Conservation (phyloP, 1,140 invertebrate genomes). For the Leucophenga varia region DNA sequence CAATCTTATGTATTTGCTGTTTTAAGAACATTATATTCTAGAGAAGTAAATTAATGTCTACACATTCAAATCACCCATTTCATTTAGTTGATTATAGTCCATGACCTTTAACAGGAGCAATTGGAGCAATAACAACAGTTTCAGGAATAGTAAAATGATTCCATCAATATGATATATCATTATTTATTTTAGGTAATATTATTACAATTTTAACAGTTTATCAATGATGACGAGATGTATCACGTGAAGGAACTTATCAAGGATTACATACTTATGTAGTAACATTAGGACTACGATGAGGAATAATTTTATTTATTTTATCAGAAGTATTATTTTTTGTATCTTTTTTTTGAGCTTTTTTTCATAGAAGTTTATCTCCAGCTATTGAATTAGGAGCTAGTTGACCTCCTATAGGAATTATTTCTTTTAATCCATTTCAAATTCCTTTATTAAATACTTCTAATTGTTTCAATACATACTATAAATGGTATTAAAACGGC, state of each 20-base stretch:
- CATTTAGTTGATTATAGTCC: constrained; percentile 61
- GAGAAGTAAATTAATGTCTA: constrained; percentile 57
- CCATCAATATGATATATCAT: constrained; percentile 52
- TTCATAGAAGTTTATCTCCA: too few relatives aligned
- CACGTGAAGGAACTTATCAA: constrained; percentile 62
- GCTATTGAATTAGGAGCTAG: constrained; percentile 71
- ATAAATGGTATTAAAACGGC: constrained; percentile 60
- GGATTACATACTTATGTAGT: constrained; percentile 59
- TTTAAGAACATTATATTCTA: constrained; percentile 59
- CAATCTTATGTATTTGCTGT: too few relatives aligned
- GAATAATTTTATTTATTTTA: constrained; percentile 54
- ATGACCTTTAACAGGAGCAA: constrained; percentile 59
- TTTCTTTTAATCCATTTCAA: too few relatives aligned
- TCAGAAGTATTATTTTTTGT: too few relatives aligned
- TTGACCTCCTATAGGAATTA: constrained; percentile 66
- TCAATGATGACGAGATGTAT: too few relatives aligned
- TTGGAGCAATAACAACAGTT: constrained; percentile 56
- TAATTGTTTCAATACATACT: constrained; percentile 64
- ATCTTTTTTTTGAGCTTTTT: too few relatives aligned
- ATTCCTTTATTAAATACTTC: constrained; percentile 66
- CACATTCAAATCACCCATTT: too few relatives aligned
- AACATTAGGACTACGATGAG: constrained; percentile 58
- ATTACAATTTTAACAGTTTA: too few relatives aligned
- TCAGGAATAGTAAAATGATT: constrained; percentile 60
- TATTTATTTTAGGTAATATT: too few relatives aligned